Conservation (phyloP, 2,113 vertebrate species). For the Grallaria varia region DNA sequence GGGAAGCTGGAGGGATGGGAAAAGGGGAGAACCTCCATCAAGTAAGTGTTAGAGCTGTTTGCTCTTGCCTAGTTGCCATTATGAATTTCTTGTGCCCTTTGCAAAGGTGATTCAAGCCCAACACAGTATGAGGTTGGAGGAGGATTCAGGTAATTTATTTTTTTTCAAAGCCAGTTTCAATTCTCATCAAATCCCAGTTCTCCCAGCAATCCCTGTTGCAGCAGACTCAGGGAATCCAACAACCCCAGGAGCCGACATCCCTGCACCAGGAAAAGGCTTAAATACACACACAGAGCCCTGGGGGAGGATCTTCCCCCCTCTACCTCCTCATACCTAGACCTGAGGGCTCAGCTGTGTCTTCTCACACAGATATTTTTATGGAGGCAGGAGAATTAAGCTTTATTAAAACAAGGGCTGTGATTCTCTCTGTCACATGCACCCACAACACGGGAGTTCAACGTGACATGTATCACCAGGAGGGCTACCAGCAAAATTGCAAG, state of each 20-base stretch:
- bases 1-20: not conserved
- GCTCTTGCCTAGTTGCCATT: not conserved
- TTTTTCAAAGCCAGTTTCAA: not conserved
- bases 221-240: fast-evolving
- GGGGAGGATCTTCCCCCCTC: not conserved
- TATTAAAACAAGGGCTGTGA: constrained; percentile 14
- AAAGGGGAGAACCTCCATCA: not conserved
- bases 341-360: not conserved
- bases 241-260: not conserved
- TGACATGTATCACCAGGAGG: constrained; percentile 30
- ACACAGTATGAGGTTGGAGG: not conserved
- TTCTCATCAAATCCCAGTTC: not conserved
- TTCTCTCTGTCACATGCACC: constrained; percentile 36
- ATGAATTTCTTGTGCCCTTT: not conserved
- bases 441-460: not conserved
- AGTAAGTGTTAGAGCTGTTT: not conserved
- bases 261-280: not conserved
- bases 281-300: not conserved
- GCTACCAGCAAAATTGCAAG: constrained; percentile 12
- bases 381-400: not conserved
- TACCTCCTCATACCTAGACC: not conserved
- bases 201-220: not conserved
- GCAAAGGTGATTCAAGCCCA: not conserved
- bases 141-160: not conserved
- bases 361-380: not conserved